Evolutionary conservation across 2,888 invertebrate genomes (phyloP).

Genomic region (Pasiphila rectangulata): DNA sequence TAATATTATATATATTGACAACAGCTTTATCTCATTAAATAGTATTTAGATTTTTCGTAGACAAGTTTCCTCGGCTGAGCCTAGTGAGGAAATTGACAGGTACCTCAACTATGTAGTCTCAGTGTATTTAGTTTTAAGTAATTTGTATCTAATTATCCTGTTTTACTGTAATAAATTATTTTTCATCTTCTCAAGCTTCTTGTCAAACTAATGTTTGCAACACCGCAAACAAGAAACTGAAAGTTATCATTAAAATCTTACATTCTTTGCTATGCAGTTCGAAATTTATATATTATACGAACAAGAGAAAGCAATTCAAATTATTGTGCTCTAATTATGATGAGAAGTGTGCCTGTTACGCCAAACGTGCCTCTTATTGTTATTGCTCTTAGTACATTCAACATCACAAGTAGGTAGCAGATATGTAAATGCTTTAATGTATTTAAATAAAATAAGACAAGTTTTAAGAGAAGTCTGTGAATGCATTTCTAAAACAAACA

Average conservation of each 20-base stretch:
- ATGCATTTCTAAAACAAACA: too few species aligned
- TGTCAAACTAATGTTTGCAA: slow-evolving; percentile 41
- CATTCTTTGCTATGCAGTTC: slow-evolving; percentile 29
- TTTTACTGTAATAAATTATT: background rate
- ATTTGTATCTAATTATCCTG: background rate
- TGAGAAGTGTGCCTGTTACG: slow-evolving; percentile 55
- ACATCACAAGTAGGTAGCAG: background rate
- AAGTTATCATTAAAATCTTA: slow-evolving; percentile 58
- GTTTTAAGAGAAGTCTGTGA: too few species aligned
- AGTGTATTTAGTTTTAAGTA: background rate
- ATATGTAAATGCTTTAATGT: too few species aligned
- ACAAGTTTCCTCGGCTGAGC: too few species aligned
- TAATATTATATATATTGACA: too few species aligned
- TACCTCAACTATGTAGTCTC: too few species aligned
- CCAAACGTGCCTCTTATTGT: slow-evolving; percentile 33
- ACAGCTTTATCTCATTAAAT: too few species aligned
- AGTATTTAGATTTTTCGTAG: too few species aligned
- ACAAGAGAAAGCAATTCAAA: slow-evolving; percentile 69
- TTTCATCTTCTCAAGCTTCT: slow-evolving; percentile 19
- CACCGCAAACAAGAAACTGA: slow-evolving; percentile 57
- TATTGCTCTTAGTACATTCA: background rate
- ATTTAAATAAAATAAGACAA: too few species aligned
- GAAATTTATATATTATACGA: slow-evolving; percentile 49
- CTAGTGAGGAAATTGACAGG: too few species aligned
- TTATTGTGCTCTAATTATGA: slow-evolving; percentile 73